Percentiles rank a stretch among this genome's conserved stretches.
Evolutionary conservation across 2,113 vertebrate species (phyloP).

Genomic region (Coreoperca whiteheadi): DNA sequence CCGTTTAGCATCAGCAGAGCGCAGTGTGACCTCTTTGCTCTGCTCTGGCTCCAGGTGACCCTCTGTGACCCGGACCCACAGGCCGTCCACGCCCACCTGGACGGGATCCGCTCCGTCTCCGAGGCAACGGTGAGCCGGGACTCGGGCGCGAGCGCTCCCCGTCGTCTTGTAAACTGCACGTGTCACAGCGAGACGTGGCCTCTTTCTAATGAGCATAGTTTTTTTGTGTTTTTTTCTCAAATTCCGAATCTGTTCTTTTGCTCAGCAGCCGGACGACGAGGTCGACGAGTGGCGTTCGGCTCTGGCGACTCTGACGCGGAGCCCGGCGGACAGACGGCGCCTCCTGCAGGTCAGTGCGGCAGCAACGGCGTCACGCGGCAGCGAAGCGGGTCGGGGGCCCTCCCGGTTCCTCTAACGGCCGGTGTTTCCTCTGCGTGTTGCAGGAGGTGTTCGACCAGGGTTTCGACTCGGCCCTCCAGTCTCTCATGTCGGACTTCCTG

Average conservation of each 20-base stretch:
- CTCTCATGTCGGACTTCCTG: conserved; percentile 70
- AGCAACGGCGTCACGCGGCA: not conserved
- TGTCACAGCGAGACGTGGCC: too few species aligned
- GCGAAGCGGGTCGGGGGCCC: too few species aligned
- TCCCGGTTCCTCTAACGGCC: not conserved
- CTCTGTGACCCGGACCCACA: conserved; percentile 26
- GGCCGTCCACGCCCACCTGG: conserved; percentile 25
- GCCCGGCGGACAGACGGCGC: conserved; percentile 33
- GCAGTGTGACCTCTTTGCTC: not conserved
- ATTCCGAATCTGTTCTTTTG: too few species aligned
- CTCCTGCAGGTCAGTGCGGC: conserved; percentile 80
- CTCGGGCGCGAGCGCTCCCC: too few species aligned
- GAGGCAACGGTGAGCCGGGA: conserved; percentile 28
- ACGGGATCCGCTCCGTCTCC: conserved; percentile 16
- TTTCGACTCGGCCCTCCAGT: conserved; percentile 71
- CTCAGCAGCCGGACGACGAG: conserved; percentile 22
- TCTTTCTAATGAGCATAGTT: too few species aligned
- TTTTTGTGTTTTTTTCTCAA: too few species aligned
- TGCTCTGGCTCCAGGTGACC: conserved; percentile 37
- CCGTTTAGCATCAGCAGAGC: too few species aligned
- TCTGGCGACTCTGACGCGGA: conserved; percentile 28
- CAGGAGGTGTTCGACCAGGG: conserved; percentile 73
- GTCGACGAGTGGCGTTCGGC: not conserved
- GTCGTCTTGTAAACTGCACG: too few species aligned
- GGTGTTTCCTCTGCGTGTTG: not conserved